These are phyloP conservation scores for Lacanobia oleracea DNA, from an alignment of 2,888 invertebrate species.

Conservation along the genomic window DNA sequence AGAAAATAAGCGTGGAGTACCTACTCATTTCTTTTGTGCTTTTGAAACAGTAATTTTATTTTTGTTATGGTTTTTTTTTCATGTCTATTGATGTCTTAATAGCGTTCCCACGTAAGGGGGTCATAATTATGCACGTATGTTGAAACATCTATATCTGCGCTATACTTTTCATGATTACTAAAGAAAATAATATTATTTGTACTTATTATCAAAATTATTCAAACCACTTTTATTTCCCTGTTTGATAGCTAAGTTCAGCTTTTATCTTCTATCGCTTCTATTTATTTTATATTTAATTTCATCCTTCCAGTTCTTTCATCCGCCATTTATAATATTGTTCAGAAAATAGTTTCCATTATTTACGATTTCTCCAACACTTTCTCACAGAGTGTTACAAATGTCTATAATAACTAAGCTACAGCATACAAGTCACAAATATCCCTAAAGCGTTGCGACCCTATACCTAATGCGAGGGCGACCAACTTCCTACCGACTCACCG, in stretches of 20 bases:
- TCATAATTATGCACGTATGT: constrained; percentile 1
- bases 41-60: constrained; percentile 19
- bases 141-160: neutral
- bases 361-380: constrained; percentile 54
- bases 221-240: neutral
- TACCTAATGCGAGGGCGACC: constrained; percentile 75
- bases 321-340: constrained; percentile 44
- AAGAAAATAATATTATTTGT: too few relatives aligned
- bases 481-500: constrained; percentile 78
- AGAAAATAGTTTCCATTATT: constrained; percentile 59
- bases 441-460: constrained; percentile 69
- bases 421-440: constrained; percentile 56
- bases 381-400: constrained; percentile 56
- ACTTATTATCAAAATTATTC: neutral
- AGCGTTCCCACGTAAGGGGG: neutral
- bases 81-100: constrained; percentile 6
- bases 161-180: neutral
- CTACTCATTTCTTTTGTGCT: constrained; percentile 29
- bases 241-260: neutral
- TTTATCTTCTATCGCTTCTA: constrained; percentile 3
- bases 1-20: constrained; percentile 28
- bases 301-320: constrained; percentile 6
- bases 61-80: constrained; percentile 22
- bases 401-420: constrained; percentile 48
- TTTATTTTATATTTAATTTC: constrained; percentile 13